A percentile compares a stretch with the other conserved stretches of the same genome.
These are phyloP conservation scores for Psittacula echo DNA, from an alignment of 2,797 vertebrate genomes.

Conservation along the genomic window DNA sequence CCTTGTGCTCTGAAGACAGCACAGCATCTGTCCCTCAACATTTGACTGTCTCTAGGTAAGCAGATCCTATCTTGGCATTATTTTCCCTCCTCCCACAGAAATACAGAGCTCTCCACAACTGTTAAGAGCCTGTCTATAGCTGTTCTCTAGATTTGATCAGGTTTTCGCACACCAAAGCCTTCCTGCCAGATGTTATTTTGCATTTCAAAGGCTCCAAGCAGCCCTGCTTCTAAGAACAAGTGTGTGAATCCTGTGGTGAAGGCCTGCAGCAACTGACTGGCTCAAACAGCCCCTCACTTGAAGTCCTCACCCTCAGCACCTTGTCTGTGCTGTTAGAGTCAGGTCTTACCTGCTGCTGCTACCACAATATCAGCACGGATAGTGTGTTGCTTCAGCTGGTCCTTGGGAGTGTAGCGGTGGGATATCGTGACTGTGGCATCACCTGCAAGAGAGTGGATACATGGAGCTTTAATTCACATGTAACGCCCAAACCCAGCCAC, in stretches of 20 bases:
- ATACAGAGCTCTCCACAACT: accelerated
- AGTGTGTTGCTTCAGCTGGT: conserved; percentile 92
- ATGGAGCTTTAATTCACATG: accelerated
- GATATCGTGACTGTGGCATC: conserved; percentile 97
- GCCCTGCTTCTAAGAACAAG: neutral
- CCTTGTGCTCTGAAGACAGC: neutral
- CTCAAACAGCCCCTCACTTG: accelerated
- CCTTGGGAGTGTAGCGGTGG: conserved; percentile 96
- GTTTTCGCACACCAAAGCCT: neutral
- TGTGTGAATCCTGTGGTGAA: neutral
- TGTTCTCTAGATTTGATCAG: neutral
- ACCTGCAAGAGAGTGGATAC: conserved; percentile 73
- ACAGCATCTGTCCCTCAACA: neutral
- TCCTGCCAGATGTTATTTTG: neutral
- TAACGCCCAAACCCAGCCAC: neutral
- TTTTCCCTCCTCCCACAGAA: neutral
- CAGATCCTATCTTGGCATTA: neutral
- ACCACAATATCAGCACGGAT: conserved; percentile 93
- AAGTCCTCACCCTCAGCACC: neutral
- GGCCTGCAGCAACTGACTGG: neutral
- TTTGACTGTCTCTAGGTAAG: neutral
- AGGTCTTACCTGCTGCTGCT: conserved; percentile 88
- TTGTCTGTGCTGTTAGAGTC: accelerated
- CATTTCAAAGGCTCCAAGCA: neutral
- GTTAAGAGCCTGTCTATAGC: neutral